These are phyloP conservation scores for Chrysochloris asiatica DNA, from an alignment of 2,113 vertebrate species.

Conservation along the genomic window DNA sequence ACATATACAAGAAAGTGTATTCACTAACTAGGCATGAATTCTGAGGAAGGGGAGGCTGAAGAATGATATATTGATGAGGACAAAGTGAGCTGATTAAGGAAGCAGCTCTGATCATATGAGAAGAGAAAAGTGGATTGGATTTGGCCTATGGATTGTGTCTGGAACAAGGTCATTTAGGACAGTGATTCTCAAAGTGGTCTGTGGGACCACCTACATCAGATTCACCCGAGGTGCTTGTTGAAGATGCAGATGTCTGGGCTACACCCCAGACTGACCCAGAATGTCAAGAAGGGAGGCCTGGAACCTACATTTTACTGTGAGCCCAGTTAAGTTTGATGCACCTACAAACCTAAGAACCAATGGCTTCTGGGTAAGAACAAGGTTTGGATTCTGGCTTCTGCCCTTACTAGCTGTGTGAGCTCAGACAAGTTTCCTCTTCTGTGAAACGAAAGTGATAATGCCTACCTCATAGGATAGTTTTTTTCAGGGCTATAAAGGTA, in stretches of 20 bases:
- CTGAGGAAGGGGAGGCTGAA: not conserved
- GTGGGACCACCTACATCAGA: not conserved
- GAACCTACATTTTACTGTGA: not conserved
- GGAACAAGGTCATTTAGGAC: not conserved
- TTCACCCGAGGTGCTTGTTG: not conserved
- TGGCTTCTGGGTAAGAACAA: not conserved
- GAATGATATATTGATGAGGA: not conserved
- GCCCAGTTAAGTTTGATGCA: not conserved
- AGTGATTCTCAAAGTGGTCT: not conserved
- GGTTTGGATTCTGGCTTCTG: not conserved
- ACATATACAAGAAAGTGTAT: not conserved
- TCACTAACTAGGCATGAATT: not conserved
- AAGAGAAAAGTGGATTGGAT: no score
- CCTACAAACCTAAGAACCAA: not conserved
- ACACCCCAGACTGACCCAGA: not conserved
- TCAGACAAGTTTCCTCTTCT: not conserved
- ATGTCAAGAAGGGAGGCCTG: not conserved
- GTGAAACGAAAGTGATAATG: not conserved
- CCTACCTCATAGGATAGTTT: not conserved
- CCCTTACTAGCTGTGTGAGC: not conserved
- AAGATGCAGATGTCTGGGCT: not conserved
- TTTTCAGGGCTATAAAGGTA: slow-evolving; percentile 13
- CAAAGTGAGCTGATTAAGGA: not conserved
- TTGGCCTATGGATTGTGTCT: not conserved
- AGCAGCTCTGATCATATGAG: not conserved